Percentiles rank a stretch among this genome's conserved stretches.
Conservation (phyloP, 2,888 invertebrate genomes). For the Ariolimax columbianus region DNA sequence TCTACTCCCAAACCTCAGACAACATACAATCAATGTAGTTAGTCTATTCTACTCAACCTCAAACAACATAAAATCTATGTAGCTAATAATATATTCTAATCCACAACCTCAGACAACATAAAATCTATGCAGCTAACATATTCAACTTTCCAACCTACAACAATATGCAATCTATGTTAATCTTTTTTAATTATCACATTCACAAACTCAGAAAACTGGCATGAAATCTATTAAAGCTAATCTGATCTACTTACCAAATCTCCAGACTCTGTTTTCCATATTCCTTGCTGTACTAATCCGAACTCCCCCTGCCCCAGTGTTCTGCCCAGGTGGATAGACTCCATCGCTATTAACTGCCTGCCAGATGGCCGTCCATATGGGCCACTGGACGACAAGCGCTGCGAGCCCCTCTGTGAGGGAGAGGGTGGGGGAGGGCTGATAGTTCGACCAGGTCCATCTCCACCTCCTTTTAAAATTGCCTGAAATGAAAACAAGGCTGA, state of each 20-base stretch:
- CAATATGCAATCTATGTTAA: no score
- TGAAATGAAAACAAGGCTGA: slow-evolving; percentile 35
- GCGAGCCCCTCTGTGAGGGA: slow-evolving; percentile 64
- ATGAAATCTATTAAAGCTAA: background rate
- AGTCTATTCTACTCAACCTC: no score
- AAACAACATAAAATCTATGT: no score
- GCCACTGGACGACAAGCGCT: slow-evolving; percentile 2
- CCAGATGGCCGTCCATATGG: slow-evolving; percentile 66
- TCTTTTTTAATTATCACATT: no score
- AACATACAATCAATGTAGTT: no score
- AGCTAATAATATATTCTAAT: no score
- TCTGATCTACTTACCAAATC: slow-evolving; percentile 84
- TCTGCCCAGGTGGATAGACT: slow-evolving; percentile 94
- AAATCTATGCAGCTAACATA: no score
- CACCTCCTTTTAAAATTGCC: slow-evolving; percentile 62
- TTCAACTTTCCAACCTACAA: no score
- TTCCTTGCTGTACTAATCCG: slow-evolving; percentile 97
- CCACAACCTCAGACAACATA: no score
- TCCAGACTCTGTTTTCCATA: slow-evolving; percentile 93
- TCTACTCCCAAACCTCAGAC: no score
- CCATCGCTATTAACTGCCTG: slow-evolving; percentile 88
- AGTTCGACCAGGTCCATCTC: slow-evolving; percentile 58
- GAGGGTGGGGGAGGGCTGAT: slow-evolving; percentile 67
- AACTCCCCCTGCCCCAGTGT: slow-evolving; percentile 98
- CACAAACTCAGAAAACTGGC: no score